Conservation (phyloP, 2,888 invertebrate species). For the Hyposoter didymator region DNA sequence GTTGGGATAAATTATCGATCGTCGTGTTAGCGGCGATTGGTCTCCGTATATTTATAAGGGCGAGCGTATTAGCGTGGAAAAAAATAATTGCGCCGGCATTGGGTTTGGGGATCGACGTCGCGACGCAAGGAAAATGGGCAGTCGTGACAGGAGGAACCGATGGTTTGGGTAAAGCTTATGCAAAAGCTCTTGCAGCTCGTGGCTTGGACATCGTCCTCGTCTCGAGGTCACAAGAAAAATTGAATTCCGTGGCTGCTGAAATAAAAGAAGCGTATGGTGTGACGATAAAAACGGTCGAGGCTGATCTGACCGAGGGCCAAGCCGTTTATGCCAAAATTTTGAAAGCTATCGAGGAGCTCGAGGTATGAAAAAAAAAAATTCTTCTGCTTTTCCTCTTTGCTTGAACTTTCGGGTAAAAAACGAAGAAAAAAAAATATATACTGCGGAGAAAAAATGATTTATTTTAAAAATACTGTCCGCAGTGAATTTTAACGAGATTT, state of each 20-base stretch:
- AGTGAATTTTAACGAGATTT: background rate
- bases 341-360: slow-evolving; percentile 87
- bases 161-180: slow-evolving; percentile 95
- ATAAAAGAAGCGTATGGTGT: slow-evolving; percentile 90
- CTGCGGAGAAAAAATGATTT: no score
- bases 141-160: slow-evolving; percentile 95
- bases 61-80: slow-evolving; percentile 77
- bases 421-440: slow-evolving; percentile 65
- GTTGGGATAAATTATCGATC: slow-evolving; percentile 80
- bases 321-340: slow-evolving; percentile 91
- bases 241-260: slow-evolving; percentile 90
- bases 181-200: slow-evolving; percentile 90
- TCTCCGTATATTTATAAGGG: slow-evolving; percentile 76
- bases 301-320: slow-evolving; percentile 91
- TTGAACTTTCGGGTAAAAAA: slow-evolving; percentile 9
- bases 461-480: background rate
- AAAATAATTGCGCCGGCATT: slow-evolving; percentile 80
- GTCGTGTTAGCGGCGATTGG: slow-evolving; percentile 78
- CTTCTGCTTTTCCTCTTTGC: background rate
- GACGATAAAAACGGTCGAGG: slow-evolving; percentile 91
- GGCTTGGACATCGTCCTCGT: slow-evolving; percentile 93
- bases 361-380: slow-evolving; percentile 72
- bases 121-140: slow-evolving; percentile 81
- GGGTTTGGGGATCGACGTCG: slow-evolving; percentile 79
- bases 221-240: slow-evolving; percentile 90